Base-by-base conservation (phyloP, 2,797 vertebrate genomes). In the Molossus molossus region DNA sequence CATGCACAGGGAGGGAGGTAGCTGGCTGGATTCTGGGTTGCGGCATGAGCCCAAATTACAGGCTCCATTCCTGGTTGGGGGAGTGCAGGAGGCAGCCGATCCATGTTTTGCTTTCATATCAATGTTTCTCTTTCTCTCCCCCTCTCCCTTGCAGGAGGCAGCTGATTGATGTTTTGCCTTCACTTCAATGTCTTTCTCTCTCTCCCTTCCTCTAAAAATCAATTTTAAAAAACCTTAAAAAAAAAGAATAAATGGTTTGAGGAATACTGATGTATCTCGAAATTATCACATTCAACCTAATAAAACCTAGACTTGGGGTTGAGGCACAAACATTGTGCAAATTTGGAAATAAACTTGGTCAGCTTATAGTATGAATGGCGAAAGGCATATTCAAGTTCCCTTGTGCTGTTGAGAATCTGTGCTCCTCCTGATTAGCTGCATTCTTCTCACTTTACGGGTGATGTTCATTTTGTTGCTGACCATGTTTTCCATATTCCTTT, bases 221-320 rank as follows among this genome's bases (percentile, higher is more conserved):
- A 70, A 86, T 77, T 76, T 73, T 62, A 57, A 91, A 29, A 57
- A 73, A 67, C 53, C 8, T 23, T 79, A 14, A 45, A 45, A 45
- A 45, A 45, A 45, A 45, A 67, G 65, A 33, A 67, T 67, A 90
- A 18, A 37, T 69, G 33, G 67, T 37, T 69, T 69, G 75, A 77
- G 29, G 58, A 77, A 83, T 75, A 85, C 64, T 60, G 64, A 93
- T 27, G 57, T 65, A 70, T 57, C 13, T 29, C 80, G 25, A 86
- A 23, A 17, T 40, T 83, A 77, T 53, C 58, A 69, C 37, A 60
- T 87, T 85, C 87, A 87, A 84, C 57, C 64, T 87, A 85, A 75
- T 5, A 17, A 96, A 92, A 90, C 21, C n/a, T 75, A 85, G 37
- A 84, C 62, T 48, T 55, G 27, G 37, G 15, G 48, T 8, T 81